Evolutionary conservation across 2,113 vertebrate genomes (phyloP), one percentile per base, ranked within the genome.

Genomic region (Semnornis frantzii): DNA sequence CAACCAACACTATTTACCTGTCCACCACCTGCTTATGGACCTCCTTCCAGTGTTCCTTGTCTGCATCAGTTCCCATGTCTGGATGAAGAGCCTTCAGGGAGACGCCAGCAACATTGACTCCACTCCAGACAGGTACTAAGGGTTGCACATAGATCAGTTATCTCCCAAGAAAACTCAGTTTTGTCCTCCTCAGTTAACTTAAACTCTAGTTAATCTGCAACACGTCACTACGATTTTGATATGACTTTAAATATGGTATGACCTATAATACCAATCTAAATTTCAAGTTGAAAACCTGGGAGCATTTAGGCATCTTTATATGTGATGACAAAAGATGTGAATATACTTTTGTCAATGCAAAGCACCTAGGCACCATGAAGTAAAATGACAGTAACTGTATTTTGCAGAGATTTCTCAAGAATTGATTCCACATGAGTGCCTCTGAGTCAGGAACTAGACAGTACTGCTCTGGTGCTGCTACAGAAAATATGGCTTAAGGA

Each of bases 121-220:
- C 99, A 18, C 99, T 99, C 99, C 99, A 99, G 39, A 99, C 99
- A 15, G 99, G 98, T 77, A 99, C 99, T 99, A 48, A 30, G 95
- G 93, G 42, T 79, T 95, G 10, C 33, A 74, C 11, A 89, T 2
- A 82, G 9, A 44, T 88, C 44, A 82, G 12, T 94, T 62, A 77
- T 6, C 81, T 93, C 66, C 88, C 34, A n/a, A 66, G 28, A 68
- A 77, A 37, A 34, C 34, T 7, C 62, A 20, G 1, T 62, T 33
- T 60, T 54, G 10, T 52, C 52, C 9, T 86, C 42, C 30, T 72
- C 48, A 62, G 9, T 55, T 91, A 89, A 76, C 9, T 0, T 10
- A 62, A 65, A 6, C 59, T 25, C 52, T 57, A 63, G 8, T 30
- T 73, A 12, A 76, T 80, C 30, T 68, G 44, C 48, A 25, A 25